Conservation (phyloP, 2,888 invertebrate genomes). For the Drosophila longiperda region DNA sequence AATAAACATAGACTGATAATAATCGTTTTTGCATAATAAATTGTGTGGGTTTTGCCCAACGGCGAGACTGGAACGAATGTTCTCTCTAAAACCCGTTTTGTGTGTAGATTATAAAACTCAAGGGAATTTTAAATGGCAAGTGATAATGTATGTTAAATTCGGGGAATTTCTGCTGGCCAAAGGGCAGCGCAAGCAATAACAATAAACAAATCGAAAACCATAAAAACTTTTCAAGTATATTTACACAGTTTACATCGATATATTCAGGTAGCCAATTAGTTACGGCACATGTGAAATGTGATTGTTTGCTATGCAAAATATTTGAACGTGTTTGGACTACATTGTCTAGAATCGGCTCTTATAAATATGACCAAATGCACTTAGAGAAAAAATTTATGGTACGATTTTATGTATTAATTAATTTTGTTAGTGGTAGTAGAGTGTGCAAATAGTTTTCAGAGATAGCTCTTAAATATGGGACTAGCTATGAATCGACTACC, state of each 20-base stretch:
- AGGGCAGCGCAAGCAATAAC: constrained; percentile 17
- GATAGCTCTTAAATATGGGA: not conserved
- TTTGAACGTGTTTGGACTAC: constrained; percentile 15
- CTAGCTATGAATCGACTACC: not conserved
- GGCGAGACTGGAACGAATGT: constrained; percentile 9
- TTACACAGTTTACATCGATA: not conserved
- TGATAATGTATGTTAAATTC: constrained; percentile 17
- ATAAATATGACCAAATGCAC: constrained; percentile 4
- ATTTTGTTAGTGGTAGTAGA: not conserved
- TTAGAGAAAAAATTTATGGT: not conserved
- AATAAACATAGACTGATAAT: constrained; percentile 1
- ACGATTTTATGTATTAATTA: not conserved
- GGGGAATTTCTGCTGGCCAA: constrained; percentile 20
- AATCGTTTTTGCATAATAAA: constrained; percentile 29
- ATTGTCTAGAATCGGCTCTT: not conserved
- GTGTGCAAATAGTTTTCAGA: not conserved
- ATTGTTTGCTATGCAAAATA: constrained; percentile 23
- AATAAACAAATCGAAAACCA: constrained; percentile 7
- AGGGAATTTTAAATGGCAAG: constrained; percentile 15
- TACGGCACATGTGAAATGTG: constrained; percentile 8
- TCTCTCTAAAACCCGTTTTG: constrained; percentile 30
- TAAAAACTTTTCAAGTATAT: constrained; percentile 8
- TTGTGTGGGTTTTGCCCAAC: constrained; percentile 31
- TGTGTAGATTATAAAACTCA: constrained; percentile 12
- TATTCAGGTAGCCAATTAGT: constrained; percentile 12